A percentile compares a stretch with the other conserved stretches of the same genome.
Evolutionary conservation across 2,113 vertebrate species (phyloP).

Genomic region (Menura novaehollandiae): DNA sequence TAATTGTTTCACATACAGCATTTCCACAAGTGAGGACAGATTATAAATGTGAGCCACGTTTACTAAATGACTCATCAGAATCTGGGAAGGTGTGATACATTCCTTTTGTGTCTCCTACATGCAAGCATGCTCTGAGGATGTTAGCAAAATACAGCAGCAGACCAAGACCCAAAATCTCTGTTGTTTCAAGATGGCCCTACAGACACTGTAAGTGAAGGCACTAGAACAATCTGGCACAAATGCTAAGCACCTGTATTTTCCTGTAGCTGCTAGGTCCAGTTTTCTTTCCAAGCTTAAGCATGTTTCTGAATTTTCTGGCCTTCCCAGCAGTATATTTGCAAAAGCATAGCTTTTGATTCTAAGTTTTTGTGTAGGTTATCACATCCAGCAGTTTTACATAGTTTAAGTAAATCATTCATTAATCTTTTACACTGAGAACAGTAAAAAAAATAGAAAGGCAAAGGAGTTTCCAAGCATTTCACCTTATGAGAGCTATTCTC

Average conservation of each 20-base stretch:
- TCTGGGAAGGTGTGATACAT: neutral
- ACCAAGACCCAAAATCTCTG: neutral
- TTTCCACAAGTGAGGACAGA: neutral
- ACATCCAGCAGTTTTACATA: neutral
- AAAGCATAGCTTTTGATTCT: neutral
- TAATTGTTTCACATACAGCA: neutral
- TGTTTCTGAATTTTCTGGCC: neutral
- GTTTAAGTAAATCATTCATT: neutral
- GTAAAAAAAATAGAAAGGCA: neutral
- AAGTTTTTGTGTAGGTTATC: neutral
- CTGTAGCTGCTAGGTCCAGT: neutral
- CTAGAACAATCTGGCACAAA: neutral
- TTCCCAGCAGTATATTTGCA: neutral
- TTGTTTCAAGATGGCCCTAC: neutral
- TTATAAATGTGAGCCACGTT: neutral
- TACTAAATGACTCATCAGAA: neutral
- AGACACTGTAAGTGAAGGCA: neutral
- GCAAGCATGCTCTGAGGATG: neutral
- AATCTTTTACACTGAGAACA: neutral
- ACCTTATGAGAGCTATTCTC: neutral
- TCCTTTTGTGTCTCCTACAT: neutral
- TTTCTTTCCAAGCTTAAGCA: neutral
- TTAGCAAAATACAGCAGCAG: neutral
- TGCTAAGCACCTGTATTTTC: neutral
- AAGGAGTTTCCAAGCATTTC: neutral